Evolutionary conservation across 2,888 invertebrate species (phyloP).

Genomic region (Synanthedon formicaeformis): DNA sequence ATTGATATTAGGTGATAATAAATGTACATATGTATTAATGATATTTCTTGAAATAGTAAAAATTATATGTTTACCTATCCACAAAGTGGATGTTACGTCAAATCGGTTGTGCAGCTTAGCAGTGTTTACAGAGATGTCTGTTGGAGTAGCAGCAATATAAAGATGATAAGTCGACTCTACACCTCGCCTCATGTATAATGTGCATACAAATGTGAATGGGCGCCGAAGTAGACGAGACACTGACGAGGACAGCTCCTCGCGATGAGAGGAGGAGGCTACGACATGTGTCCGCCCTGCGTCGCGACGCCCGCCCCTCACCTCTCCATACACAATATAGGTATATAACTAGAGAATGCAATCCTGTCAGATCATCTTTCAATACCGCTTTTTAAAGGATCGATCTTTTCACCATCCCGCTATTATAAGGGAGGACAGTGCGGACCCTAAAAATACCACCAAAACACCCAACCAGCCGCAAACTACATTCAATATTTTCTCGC

Average conservation of each 20-base stretch:
- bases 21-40: too few relatives aligned
- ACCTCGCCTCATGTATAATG: conserved; percentile 60
- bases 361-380: too few relatives aligned
- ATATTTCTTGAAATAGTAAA: too few relatives aligned
- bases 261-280: conserved; percentile 36
- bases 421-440: too few relatives aligned
- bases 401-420: too few relatives aligned
- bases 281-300: conserved; percentile 53
- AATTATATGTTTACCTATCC: too few relatives aligned
- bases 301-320: conserved; percentile 22
- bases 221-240: conserved; percentile 9
- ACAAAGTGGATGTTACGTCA: background rate
- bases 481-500: too few relatives aligned
- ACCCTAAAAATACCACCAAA: too few relatives aligned
- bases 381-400: too few relatives aligned
- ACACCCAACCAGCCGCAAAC: too few relatives aligned
- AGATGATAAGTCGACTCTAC: conserved; percentile 55
- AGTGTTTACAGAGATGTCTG: conserved; percentile 32
- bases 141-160: conserved; percentile 43
- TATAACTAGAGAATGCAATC: background rate
- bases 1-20: too few relatives aligned
- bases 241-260: conserved; percentile 21
- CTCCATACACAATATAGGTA: background rate
- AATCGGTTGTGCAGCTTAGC: conserved; percentile 6
- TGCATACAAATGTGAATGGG: conserved; percentile 57